Base-by-base conservation (phyloP, 2,113 vertebrate genomes). In the Reinhardtius hippoglossoides region DNA sequence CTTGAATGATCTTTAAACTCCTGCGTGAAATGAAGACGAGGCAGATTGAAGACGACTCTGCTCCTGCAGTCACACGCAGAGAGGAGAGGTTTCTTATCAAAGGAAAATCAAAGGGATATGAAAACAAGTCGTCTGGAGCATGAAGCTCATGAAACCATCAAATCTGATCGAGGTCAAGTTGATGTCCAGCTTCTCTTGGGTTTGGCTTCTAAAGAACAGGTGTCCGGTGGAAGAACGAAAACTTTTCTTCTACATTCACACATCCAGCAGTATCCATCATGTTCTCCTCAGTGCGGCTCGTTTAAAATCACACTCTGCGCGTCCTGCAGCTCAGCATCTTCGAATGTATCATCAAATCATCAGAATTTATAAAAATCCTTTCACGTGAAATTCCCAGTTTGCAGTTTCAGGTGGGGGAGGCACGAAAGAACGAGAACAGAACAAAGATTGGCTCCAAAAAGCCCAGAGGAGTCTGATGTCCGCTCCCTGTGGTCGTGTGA, bases 401-500 rank as follows among this genome's bases (percentile, higher is more conserved):
- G 10, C 40, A 42, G 9, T 44, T 44, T 2, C 42, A 44, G 42
- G 42, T 14, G 42, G 42, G 4, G 44, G 15, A 16, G 1, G 24
- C 12, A 14, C 9, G 6, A 35, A 2, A n/a, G 21, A 15, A 4
- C 4, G 7, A 23, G 1, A 16, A 44, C 10, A 8, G n/a, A 16
- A 5, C 5, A 50, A 50, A 18, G 18, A 50, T 37, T 37, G 7
- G 35, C 35, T 37, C 35, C 35, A 18, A 50, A 50, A 18, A 10
- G 54, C 21, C 15, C 67, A 1, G 52, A 60, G 71, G 26, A 71
- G 64, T 24, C 16, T 35, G 72, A n/a, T 46, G 37, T 14, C 65
- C 23, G 71, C 7, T 68, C 69, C 57, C 63, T 37, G 52, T 55
- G 21, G 67, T 58, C 69, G 70, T 81, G 69, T 76, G 87, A 85